Base-by-base conservation (phyloP, 2,888 invertebrate genomes). In the Gymnocheta viridis region DNA sequence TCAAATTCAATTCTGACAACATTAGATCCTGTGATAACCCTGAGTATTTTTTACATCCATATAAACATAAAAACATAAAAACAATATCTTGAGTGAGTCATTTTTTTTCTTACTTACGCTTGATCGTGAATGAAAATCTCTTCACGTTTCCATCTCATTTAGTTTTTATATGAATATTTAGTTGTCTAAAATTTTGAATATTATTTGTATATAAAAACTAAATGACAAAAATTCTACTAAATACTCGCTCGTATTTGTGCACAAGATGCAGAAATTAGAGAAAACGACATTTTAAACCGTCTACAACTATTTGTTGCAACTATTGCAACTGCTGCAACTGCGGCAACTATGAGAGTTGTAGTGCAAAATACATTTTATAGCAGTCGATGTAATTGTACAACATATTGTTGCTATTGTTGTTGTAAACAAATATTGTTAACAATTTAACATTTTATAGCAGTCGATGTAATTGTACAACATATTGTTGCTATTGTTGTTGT, bases 371-470 rank as follows among this genome's bases (percentile, higher is more conserved):
- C 67, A 54, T 66, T 47, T 60, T 56, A 79, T 79, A 72, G 56
- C 64, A 35, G 6, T 66, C 35, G 27, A 64, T 44, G 17, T 14
- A 35, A n/a, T n/a, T 1, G 22, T 58, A 56, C 54, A 41, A 24
- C 14, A 22, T 66, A 19, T 29, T 56, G 32, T 22, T 47, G 32
- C n/a, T 41, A 19, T 44, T 32, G 17, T 54, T 64, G 32, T 49
- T 58, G 29, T 51, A 44, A 77, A 70, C 4, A 51, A 72, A 58
- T 58, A 27, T 72, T 73, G 72, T 80, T 80, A n/a, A n/a, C n/a
- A n/a, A n/a, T n/a, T n/a, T n/a, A n/a, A 58, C 67, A 54, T 66
- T 47, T 60, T 56, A 79, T 79, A 72, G 56, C 64, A 35, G 6
- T 66, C 35, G 27, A 64, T 44, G 17, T 14, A 35, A n/a, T n/a